phyloP scores from a whole-genome alignment of 30 jellyfish, hydroid and myxozoan genomes.

The Cassiopea andromeda region DNA sequence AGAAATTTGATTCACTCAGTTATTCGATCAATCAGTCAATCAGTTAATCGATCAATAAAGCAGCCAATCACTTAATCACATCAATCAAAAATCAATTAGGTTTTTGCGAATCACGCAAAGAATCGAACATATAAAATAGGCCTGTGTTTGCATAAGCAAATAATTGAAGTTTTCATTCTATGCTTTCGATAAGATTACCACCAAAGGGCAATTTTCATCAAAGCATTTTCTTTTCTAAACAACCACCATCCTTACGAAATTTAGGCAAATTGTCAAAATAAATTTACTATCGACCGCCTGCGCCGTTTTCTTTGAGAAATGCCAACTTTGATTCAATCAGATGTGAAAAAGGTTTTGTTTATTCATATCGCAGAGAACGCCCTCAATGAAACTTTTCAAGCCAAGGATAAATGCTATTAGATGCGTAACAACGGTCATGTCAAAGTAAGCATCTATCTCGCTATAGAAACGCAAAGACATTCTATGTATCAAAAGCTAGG shows the following conservation, averaged over 20 bases:
- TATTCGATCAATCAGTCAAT: too few relatives aligned
- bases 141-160: neutral
- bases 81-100: too few relatives aligned
- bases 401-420: too few relatives aligned
- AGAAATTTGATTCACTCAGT: too few relatives aligned
- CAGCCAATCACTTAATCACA: too few relatives aligned
- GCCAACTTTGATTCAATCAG: conserved; percentile 14
- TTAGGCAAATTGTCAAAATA: neutral
- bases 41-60: too few relatives aligned
- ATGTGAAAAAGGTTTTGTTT: neutral
- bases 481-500: too few relatives aligned
- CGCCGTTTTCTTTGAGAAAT: conserved; percentile 4
- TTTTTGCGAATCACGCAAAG: neutral
- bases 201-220: conserved; percentile 4
- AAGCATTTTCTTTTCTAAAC: neutral
- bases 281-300: neutral
- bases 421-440: too few relatives aligned
- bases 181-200: neutral
- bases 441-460: too few relatives aligned
- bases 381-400: too few relatives aligned
- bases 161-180: neutral
- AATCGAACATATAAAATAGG: neutral
- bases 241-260: neutral
- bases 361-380: neutral
- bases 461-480: too few relatives aligned